These are phyloP conservation scores for Isaurus tuberculatus DNA, from an alignment of 92 coral and sea anemone species.

Conservation along the genomic window DNA sequence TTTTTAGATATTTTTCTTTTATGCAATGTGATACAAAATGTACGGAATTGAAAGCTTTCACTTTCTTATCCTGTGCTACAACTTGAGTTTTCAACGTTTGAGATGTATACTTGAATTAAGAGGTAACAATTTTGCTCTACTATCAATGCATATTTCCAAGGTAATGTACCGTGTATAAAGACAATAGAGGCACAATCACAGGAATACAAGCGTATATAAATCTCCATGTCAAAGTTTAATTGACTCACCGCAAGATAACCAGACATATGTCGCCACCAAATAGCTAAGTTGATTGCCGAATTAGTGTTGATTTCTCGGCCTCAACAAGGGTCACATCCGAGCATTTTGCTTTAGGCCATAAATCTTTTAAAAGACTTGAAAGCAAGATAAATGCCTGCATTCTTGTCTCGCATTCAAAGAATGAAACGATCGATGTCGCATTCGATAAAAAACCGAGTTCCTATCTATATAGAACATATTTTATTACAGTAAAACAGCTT, in stretches of 20 bases:
- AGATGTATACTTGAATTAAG: conserved; percentile 1
- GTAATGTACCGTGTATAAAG: background rate
- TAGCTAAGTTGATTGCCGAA: conserved; percentile 11
- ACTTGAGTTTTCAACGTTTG: background rate
- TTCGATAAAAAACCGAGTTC: background rate
- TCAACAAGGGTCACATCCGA: background rate
- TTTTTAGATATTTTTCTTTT: background rate
- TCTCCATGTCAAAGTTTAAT: background rate
- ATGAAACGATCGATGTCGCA: background rate
- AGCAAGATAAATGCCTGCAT: background rate
- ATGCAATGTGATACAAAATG: background rate
- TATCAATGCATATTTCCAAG: background rate
- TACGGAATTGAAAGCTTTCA: background rate
- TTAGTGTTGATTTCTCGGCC: background rate
- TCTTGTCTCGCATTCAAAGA: conserved; percentile 13
- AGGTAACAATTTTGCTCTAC: background rate
- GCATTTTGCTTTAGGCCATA: conserved; percentile 5
- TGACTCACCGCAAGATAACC: conserved; percentile 22
- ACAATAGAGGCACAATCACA: conserved; percentile 22
- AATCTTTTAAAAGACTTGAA: background rate
- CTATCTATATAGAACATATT: background rate
- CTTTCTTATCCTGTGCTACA: background rate
- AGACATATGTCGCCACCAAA: conserved; percentile 44
- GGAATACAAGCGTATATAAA: background rate
- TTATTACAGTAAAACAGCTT: background rate